Base-by-base conservation (phyloP, 2,797 vertebrate genomes). In the Chrysocyon brachyurus region DNA sequence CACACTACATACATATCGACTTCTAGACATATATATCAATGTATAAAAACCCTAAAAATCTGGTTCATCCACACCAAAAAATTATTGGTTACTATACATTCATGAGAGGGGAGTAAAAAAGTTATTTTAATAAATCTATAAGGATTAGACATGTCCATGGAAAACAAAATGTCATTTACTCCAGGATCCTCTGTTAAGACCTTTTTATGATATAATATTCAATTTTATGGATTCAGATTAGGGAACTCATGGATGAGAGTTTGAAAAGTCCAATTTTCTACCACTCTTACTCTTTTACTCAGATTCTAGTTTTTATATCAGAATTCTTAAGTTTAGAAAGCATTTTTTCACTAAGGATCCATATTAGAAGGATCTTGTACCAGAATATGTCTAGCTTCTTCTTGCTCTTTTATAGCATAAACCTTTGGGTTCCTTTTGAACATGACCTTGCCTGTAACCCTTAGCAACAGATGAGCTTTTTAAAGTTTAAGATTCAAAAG, bases 141-240 rank as follows among this genome's bases (percentile, higher is more conserved):
- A 84, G 15, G 8, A 94, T 61, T 68, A 17, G 11, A 87, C 40
- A 57, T 33, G 54, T 56, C 49, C n/a, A 72, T 84, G 63, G 56
- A 79, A 94, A 94, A 94, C 6, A 92, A 98, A 95, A 89, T 63
- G 17, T 56, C 10, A 93, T 88, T 94, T n/a, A 59, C 33, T 68
- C 52, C 19, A 59, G 14, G n/a, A 36, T 9, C 26, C 56, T 81
- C 77, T 96, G 19, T 92, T 88, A 85, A 91, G 56, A 90, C 28
- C 36, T 87, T 94, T 97, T 87, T 93, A 90, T 84, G 12, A 97
- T 36, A 94, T 79, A 79, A 96, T 93, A 49, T 81, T 96, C 61
- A 92, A 63, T 59, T 94, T 24, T 54, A 75, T 82, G 64, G 66
- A 78, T 87, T 92, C 97, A 92, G 90, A 92, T 90, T 36, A 96